Evolutionary conservation across 2,888 invertebrate species (phyloP).

Genomic region (Drosophila borealis): DNA sequence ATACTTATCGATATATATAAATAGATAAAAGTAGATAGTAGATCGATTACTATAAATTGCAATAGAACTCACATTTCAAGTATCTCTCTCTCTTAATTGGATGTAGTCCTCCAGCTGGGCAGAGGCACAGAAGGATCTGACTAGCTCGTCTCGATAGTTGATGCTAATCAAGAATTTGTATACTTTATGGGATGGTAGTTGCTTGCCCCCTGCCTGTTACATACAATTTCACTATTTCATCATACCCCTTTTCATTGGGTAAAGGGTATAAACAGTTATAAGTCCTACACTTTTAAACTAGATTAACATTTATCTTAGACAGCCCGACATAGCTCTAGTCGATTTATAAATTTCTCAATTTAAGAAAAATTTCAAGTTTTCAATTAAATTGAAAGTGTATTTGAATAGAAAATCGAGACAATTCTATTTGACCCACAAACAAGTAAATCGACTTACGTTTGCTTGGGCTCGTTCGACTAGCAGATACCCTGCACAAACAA

Average conservation of each 20-base stretch:
- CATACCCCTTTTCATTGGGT: background rate
- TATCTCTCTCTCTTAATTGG: background rate
- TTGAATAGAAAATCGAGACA: background rate
- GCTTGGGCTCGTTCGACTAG: background rate
- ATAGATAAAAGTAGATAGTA: no score
- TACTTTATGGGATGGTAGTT: background rate
- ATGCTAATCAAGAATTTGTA: background rate
- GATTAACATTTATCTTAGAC: background rate
- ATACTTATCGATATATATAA: no score
- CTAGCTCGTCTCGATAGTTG: background rate
- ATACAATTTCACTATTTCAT: background rate
- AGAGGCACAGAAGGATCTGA: no score
- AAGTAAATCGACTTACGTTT: background rate
- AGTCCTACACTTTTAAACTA: background rate
- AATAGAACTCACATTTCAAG: no score
- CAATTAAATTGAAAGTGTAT: background rate
- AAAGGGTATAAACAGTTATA: background rate
- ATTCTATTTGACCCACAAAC: background rate
- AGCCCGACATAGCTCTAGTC: background rate
- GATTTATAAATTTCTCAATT: background rate
- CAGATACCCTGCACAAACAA: background rate
- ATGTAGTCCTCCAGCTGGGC: background rate
- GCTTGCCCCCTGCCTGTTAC: no score
- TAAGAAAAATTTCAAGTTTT: background rate
- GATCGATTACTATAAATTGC: no score